phyloP scores from a whole-genome alignment of 1,140 invertebrate species.

The Euura saliciscinereae region DNA sequence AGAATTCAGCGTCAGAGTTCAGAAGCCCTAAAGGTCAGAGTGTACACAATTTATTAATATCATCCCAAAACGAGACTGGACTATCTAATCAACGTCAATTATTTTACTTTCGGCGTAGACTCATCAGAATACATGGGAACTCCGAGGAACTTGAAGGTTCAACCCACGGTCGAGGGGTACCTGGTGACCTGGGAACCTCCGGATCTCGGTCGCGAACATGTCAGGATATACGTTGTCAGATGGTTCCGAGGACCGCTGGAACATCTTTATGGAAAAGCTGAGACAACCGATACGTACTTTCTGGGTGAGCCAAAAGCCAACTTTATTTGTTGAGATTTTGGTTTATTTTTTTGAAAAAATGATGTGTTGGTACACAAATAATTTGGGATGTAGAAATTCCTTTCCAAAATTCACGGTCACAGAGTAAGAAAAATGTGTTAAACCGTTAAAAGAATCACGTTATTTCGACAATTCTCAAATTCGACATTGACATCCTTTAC shows the following conservation, averaged over 20 bases:
- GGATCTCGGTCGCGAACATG: conserved; percentile 59
- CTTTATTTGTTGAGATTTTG: not conserved
- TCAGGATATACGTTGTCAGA: conserved; percentile 66
- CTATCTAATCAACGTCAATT: not conserved
- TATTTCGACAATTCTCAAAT: too few relatives aligned
- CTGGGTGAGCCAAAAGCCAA: conserved; percentile 50
- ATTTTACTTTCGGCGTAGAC: conserved; percentile 27
- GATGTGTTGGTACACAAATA: too few relatives aligned
- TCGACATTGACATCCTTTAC: too few relatives aligned
- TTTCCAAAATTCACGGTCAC: too few relatives aligned
- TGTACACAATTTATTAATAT: not conserved
- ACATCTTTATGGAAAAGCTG: conserved; percentile 63
- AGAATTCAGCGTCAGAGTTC: conserved; percentile 50
- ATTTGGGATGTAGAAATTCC: too few relatives aligned
- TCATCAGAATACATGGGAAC: conserved; percentile 60
- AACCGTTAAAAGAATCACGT: too few relatives aligned
- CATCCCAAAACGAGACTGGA: not conserved
- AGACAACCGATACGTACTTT: conserved; percentile 69
- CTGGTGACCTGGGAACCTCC: conserved; percentile 78
- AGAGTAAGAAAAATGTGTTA: too few relatives aligned
- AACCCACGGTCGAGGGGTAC: conserved; percentile 67
- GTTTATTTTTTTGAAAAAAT: too few relatives aligned
- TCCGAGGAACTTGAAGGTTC: conserved; percentile 71
- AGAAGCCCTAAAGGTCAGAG: conserved; percentile 36
- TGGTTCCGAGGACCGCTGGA: conserved; percentile 68